Evolutionary conservation across 2,888 invertebrate species (phyloP), one percentile per base, ranked within the genome.

Genomic region (Hydropsyche betteni): DNA sequence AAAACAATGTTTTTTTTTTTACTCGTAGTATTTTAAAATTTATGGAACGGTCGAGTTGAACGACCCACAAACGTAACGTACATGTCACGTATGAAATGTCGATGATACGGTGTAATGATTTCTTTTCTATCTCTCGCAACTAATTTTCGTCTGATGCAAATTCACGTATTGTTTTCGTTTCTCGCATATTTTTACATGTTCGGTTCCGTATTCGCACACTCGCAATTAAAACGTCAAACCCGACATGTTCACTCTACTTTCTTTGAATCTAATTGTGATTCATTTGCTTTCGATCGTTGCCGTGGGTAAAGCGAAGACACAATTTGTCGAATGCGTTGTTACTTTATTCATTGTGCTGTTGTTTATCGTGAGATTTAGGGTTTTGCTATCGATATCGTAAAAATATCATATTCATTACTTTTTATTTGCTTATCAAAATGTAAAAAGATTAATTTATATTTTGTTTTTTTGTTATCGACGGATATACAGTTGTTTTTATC

Each of bases 161-260:
- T 53, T 58, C 24, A 1, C 44, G 2, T 58, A 16, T 58, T 16
- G 14, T 58, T 53, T 16, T n/a, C n/a, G 8, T 58, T 58, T 58
- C 16, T 4, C 16, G 5, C 58, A 58, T 24, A 58, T 24, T 14
- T 58, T 58, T 58, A 8, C 24, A 16, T 58, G 5, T 58, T 58
- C 58, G 24, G 16, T 8, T 14, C 58, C 8, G 16, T 14, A 24
- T 24, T 58, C 16, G 14, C 24, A 16, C 24, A 44, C 44, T 44
- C 7, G 10, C 16, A 58, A 16, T 24, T 58, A 24, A 58, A 58
- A 58, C 58, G 58, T 58, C 58, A 58, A 44, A 58, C 58, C 14
- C 8, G 24, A 58, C 58, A 58, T 58, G 24, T 24, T 58, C 58
- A 24, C 58, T 58, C 58, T 14, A 58, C 58, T 58, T 58, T 58